Evolutionary conservation across 1,140 invertebrate genomes (phyloP), one percentile per base, ranked within the genome.

Genomic region (Telenomus remus): DNA sequence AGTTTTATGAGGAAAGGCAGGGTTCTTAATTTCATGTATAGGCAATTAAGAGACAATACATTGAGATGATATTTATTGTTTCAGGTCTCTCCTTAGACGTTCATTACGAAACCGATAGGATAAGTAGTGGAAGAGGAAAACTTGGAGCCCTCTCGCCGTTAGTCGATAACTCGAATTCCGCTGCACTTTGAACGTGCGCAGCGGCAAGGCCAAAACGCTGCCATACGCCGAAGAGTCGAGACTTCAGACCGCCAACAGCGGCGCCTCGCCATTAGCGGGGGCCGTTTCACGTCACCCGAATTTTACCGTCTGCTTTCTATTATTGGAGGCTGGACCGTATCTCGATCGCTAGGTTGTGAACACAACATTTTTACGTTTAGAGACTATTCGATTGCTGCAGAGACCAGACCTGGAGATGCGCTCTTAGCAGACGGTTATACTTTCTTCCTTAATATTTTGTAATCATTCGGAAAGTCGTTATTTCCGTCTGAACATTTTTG

Each of bases 91-190:
- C 93, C 34, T 87, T 94, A 80, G 93, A 94, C 81, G 90, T 94
- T 71, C 92, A 94, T 81, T 94, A 94, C 80, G 94, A 95, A 85
- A 90, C 93, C 77, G 93, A 95, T 87, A 90, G 91, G 71, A 84
- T 89, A 66, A 89, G 88, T 79, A 90, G 90, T 34, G 91, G 91
- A 44, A 91, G 92, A 79, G 92, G 92, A 75, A 92, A 93, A 70
- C 90, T 93, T 61, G 94, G 93, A 77, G 92, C 94, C 16, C 88
- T 95, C 82, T 94, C 94, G 74, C 94, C 94, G 43, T 89, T 95
- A 80, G 94, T 95, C 74, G 91, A 93, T 90, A 85, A 89, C 82
- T 91, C 92, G 37, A 92, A 93, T 84, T 92, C 92, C 14, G 92
- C 92, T 53, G 91, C 91, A 65, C 91, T 93, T 87, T 93, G 88